Conservation (phyloP, 2,888 invertebrate species). For the Drosophila testacea region DNA sequence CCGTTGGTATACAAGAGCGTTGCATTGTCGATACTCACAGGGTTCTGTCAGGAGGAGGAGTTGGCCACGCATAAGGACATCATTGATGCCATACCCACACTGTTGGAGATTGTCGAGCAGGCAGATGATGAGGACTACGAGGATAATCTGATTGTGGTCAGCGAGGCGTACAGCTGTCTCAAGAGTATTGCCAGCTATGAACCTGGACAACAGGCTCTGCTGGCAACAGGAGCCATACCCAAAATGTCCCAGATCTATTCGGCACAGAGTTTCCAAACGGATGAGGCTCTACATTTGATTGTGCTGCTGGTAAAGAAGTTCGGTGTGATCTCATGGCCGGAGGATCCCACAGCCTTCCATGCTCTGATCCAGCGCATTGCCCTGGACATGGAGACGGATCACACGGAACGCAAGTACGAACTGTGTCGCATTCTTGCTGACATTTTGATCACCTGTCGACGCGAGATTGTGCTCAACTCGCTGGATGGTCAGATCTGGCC, state of each 20-base stretch:
- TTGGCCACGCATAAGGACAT: slow-evolving; percentile 93
- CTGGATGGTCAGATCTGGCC: slow-evolving; percentile 92
- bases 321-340: slow-evolving; percentile 91
- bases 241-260: slow-evolving; percentile 95
- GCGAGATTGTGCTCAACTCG: slow-evolving; percentile 88
- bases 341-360: slow-evolving; percentile 92
- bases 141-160: slow-evolving; percentile 94
- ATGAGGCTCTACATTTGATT: slow-evolving; percentile 93
- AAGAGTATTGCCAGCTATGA: slow-evolving; percentile 92
- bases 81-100: slow-evolving; percentile 92
- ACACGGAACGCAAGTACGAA: slow-evolving; percentile 95
- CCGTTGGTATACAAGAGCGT: slow-evolving; percentile 96
- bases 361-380: slow-evolving; percentile 93
- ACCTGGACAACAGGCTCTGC: slow-evolving; percentile 92
- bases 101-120: slow-evolving; percentile 93
- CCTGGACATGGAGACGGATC: slow-evolving; percentile 94
- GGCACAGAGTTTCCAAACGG: slow-evolving; percentile 95
- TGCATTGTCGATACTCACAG: slow-evolving; percentile 93
- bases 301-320: slow-evolving; percentile 90
- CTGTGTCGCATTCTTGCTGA: slow-evolving; percentile 92
- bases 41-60: slow-evolving; percentile 93
- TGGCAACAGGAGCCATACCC: slow-evolving; percentile 91
- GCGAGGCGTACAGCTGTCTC: slow-evolving; percentile 93
- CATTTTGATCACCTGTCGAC: slow-evolving; percentile 90
- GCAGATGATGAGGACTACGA: slow-evolving; percentile 94